These are phyloP conservation scores for Smittia sp. DNA, from an alignment of 2,888 invertebrate genomes.

Conservation along the genomic window DNA sequence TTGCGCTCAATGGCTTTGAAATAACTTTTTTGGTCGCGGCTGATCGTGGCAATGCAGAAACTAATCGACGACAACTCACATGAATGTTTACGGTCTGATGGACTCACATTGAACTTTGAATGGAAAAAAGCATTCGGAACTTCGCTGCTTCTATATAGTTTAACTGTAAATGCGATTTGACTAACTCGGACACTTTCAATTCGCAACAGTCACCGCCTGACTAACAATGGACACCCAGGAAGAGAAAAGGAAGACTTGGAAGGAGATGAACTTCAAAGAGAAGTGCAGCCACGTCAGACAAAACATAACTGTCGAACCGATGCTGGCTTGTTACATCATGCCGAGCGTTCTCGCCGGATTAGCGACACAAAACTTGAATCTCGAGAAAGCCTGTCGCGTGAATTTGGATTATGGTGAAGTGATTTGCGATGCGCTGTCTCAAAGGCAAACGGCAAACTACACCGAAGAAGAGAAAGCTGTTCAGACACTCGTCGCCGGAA, in stretches of 20 bases:
- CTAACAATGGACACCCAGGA: neutral
- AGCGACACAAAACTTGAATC: constrained; percentile 79
- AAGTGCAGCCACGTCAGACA: constrained; percentile 55
- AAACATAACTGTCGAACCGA: constrained; percentile 66
- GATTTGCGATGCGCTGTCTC: constrained; percentile 73
- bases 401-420: constrained; percentile 70
- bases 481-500: constrained; percentile 72
- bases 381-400: constrained; percentile 83
- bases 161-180: neutral
- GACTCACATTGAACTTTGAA: neutral
- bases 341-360: constrained; percentile 65
- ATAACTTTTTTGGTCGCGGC: no score
- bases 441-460: constrained; percentile 64
- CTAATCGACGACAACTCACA: neutral
- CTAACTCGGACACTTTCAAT: neutral
- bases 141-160: neutral
- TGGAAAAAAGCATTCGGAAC: neutral
- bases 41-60: no score
- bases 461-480: constrained; percentile 62
- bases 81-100: neutral
- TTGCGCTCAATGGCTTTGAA: no score
- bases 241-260: constrained; percentile 45
- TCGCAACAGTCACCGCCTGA: neutral
- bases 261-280: constrained; percentile 53
- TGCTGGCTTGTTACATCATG: constrained; percentile 62